Conservation (phyloP, 2,888 invertebrate species). For the Mesochorus sp. region DNA sequence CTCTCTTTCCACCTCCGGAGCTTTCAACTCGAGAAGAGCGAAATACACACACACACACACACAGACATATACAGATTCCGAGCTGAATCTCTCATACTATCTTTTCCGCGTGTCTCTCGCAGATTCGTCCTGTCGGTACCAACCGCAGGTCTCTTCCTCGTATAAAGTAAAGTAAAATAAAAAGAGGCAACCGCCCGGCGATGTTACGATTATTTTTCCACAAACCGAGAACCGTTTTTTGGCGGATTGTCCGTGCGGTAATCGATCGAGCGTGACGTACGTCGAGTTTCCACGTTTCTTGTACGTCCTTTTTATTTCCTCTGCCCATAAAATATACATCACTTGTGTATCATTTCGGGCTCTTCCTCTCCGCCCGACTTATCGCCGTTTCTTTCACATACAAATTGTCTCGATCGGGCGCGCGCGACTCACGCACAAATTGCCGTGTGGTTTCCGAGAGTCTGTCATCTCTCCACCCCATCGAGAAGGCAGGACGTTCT, state of each 20-base stretch:
- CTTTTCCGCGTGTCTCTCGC: constrained; percentile 31
- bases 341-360: constrained; percentile 1
- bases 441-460: constrained; percentile 4
- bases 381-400: constrained; percentile 24
- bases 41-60: neutral
- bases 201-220: constrained; percentile 39
- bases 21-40: constrained; percentile 32
- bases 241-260: constrained; percentile 38
- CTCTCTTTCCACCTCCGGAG: constrained; percentile 31
- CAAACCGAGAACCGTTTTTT: constrained; percentile 22
- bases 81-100: constrained; percentile 44
- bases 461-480: neutral
- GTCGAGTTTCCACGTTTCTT: constrained; percentile 37
- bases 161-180: neutral
- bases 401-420: constrained; percentile 40
- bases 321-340: neutral
- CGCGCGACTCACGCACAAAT: constrained; percentile 49
- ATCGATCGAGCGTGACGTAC: constrained; percentile 52
- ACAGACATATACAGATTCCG: constrained; percentile 32
- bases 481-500: constrained; percentile 3
- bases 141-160: constrained; percentile 49
- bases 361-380: constrained; percentile 4
- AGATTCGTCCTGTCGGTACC: constrained; percentile 55
- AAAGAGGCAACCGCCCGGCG: neutral
- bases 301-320: neutral